Percentiles rank a stretch among this genome's conserved stretches.
phyloP scores from a whole-genome alignment of 2,797 vertebrate species.

The Anisognathus igniventris region DNA sequence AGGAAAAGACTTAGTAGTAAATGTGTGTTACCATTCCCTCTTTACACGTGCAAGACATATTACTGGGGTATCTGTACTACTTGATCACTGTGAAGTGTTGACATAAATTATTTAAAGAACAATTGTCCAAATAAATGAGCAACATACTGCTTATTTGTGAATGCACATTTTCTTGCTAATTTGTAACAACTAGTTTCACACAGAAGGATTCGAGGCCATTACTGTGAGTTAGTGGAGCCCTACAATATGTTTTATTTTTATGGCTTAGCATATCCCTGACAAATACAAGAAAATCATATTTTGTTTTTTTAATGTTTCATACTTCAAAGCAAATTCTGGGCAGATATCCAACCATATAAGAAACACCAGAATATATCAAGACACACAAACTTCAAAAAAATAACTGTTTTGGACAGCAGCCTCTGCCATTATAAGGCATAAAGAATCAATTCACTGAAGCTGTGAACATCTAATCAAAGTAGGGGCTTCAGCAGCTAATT shows the following conservation, averaged over 20 bases:
- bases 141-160: not conserved
- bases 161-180: slow-evolving; percentile 16
- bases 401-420: not conserved
- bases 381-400: not conserved
- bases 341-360: not conserved
- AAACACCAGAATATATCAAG: not conserved
- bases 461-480: not conserved
- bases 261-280: not conserved
- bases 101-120: slow-evolving; percentile 51
- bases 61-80: not conserved
- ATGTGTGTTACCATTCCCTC: not conserved
- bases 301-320: not conserved
- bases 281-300: not conserved
- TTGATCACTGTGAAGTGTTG: not conserved
- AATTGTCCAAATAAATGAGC: slow-evolving; percentile 27
- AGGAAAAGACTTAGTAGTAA: not conserved
- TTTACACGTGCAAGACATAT: not conserved
- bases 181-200: slow-evolving; percentile 4
- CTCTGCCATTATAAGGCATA: not conserved
- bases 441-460: not conserved
- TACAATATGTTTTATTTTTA: not conserved
- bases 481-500: not conserved
- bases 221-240: slow-evolving; percentile 8
- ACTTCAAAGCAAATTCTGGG: not conserved
- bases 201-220: slow-evolving; percentile 8